These are phyloP conservation scores for Dryobotodes eremita DNA, from an alignment of 2,888 invertebrate species.

Conservation along the genomic window DNA sequence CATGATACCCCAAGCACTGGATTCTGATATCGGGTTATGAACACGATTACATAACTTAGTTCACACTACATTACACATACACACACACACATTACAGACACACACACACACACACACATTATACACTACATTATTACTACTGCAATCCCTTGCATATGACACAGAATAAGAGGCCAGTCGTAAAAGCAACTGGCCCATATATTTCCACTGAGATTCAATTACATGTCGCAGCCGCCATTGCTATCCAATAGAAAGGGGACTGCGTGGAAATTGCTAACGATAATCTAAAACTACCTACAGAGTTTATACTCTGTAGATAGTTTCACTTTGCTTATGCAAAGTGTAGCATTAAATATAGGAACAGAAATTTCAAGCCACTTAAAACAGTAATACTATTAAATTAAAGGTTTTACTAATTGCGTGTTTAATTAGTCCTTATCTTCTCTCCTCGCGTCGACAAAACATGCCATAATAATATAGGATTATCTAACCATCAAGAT, in stretches of 20 bases:
- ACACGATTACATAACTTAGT: background rate
- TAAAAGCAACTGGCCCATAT: slow-evolving; percentile 50
- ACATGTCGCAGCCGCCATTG: slow-evolving; percentile 43
- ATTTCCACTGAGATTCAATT: slow-evolving; percentile 61
- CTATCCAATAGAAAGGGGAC: slow-evolving; percentile 32
- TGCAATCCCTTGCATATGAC: slow-evolving; percentile 1
- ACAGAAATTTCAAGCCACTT: background rate
- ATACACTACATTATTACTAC: background rate
- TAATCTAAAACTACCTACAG: slow-evolving; percentile 34
- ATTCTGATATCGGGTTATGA: too few relatives aligned
- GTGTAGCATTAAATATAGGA: background rate
- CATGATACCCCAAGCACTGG: too few relatives aligned
- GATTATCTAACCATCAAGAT: too few relatives aligned
- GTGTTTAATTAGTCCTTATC: too few relatives aligned
- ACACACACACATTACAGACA: background rate
- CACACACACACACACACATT: background rate
- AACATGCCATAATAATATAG: too few relatives aligned
- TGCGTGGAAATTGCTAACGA: slow-evolving; percentile 42
- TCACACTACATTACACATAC: background rate
- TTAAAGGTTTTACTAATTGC: too few relatives aligned
- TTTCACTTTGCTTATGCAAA: too few relatives aligned
- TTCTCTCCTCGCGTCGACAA: too few relatives aligned
- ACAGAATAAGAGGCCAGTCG: slow-evolving; percentile 37
- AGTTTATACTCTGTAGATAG: too few relatives aligned
- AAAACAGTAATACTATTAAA: too few relatives aligned